These are phyloP conservation scores for Melanerpes aurifrons DNA, from an alignment of 2,113 vertebrate genomes.

Conservation along the genomic window DNA sequence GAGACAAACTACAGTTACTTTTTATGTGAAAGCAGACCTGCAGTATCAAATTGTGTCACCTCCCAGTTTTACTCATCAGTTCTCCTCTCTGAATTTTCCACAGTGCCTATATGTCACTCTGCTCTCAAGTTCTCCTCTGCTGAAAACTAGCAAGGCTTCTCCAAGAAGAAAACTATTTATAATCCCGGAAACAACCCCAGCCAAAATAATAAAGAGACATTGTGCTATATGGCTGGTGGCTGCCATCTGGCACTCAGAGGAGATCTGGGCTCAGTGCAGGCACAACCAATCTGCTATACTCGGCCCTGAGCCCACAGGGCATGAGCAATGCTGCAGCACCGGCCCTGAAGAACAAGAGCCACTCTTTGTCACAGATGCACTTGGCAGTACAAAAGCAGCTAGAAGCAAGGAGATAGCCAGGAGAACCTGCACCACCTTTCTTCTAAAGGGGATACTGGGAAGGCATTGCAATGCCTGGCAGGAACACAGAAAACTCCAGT, in stretches of 20 bases:
- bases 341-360: neutral
- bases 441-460: neutral
- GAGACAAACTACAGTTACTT: neutral
- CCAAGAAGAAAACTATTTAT: neutral
- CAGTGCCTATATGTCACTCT: neutral
- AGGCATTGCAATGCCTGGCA: neutral
- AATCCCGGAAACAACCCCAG: neutral
- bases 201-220: neutral
- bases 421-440: neutral
- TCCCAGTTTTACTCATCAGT: neutral
- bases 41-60: neutral
- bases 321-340: rapidly evolving
- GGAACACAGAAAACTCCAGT: rapidly evolving
- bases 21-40: neutral
- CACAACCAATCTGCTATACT: neutral
- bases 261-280: neutral
- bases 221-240: neutral
- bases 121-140: neutral
- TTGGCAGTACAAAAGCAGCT: neutral
- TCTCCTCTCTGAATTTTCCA: neutral
- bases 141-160: neutral
- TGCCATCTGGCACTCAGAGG: neutral
- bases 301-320: neutral
- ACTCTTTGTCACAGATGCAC: neutral
- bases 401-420: neutral